A percentile compares a stretch with the other conserved stretches of the same genome.
These are phyloP conservation scores for Drosophila malerkotliana DNA, from an alignment of 1,140 invertebrate genomes.

Conservation along the genomic window DNA sequence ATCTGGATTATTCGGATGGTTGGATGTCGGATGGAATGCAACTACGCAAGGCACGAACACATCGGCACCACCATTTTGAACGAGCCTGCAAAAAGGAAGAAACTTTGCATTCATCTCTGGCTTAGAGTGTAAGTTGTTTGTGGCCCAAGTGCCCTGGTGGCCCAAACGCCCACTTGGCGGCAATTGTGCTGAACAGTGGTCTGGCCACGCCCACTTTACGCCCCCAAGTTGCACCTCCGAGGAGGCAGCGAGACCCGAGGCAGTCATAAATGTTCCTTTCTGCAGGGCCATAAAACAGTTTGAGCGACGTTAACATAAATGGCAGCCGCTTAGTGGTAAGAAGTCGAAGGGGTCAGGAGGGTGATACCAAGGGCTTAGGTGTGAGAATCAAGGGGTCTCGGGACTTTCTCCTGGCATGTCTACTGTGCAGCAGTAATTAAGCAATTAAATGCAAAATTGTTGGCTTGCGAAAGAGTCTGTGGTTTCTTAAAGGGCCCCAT, in stretches of 20 bases:
- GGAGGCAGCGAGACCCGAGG: conserved; percentile 11
- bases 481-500: conserved; percentile 46
- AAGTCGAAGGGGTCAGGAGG: background rate
- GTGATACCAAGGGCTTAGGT: background rate
- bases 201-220: conserved; percentile 32
- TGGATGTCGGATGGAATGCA: conserved; percentile 19
- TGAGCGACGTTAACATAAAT: conserved; percentile 50
- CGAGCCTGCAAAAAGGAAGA: conserved; percentile 14
- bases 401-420: conserved; percentile 1
- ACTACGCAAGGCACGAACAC: conserved; percentile 56
- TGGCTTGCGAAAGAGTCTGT: conserved; percentile 37
- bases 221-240: conserved; percentile 25
- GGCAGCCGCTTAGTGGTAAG: conserved; percentile 34
- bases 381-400: conserved; percentile 1
- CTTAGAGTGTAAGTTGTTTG: conserved; percentile 30
- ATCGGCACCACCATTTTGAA: conserved; percentile 14
- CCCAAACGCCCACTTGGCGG: conserved; percentile 54
- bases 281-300: conserved; percentile 50
- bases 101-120: conserved; percentile 38
- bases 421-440: conserved; percentile 66
- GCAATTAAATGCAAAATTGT: conserved; percentile 72
- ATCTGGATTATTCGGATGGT: conserved; percentile 41
- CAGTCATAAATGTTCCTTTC: conserved; percentile 56
- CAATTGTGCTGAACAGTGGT: conserved; percentile 34
- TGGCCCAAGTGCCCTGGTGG: conserved; percentile 5